These are phyloP conservation scores for Pseudeuparius sepicola DNA, from an alignment of 2,888 invertebrate species.

Conservation along the genomic window DNA sequence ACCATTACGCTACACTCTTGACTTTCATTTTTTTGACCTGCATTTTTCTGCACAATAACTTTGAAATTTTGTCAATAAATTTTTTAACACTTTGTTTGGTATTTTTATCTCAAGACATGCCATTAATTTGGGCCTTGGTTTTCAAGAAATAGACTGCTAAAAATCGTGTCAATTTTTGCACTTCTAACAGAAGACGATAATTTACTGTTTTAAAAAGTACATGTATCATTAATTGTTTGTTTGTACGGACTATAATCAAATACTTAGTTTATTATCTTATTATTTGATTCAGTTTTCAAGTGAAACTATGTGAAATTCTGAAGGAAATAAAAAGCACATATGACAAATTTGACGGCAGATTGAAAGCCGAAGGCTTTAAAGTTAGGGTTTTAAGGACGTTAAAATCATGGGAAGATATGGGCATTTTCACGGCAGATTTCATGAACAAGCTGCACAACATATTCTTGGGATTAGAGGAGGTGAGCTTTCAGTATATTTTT, in stretches of 20 bases:
- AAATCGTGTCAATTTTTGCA: too few relatives aligned
- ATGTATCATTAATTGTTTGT: slow-evolving; percentile 2
- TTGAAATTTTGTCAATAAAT: too few relatives aligned
- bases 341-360: slow-evolving; percentile 64
- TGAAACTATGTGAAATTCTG: slow-evolving; percentile 68
- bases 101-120: too few relatives aligned
- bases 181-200: too few relatives aligned
- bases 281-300: slow-evolving; percentile 59
- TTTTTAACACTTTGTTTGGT: too few relatives aligned
- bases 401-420: slow-evolving; percentile 95
- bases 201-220: slow-evolving; percentile 3
- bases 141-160: too few relatives aligned
- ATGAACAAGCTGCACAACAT: slow-evolving; percentile 78
- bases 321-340: slow-evolving; percentile 62
- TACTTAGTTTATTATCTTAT: neutral
- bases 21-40: too few relatives aligned
- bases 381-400: slow-evolving; percentile 80
- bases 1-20: too few relatives aligned
- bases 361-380: slow-evolving; percentile 96
- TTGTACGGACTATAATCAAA: slow-evolving; percentile 2
- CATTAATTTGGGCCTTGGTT: too few relatives aligned
- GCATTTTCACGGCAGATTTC: slow-evolving; percentile 86
- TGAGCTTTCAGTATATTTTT: slow-evolving; percentile 19
- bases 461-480: slow-evolving; percentile 67
- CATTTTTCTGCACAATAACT: too few relatives aligned